A percentile compares a stretch with the other conserved stretches of the same genome.
Conservation (phyloP, 2,888 invertebrate species). For the Limnephilus lunatus region DNA sequence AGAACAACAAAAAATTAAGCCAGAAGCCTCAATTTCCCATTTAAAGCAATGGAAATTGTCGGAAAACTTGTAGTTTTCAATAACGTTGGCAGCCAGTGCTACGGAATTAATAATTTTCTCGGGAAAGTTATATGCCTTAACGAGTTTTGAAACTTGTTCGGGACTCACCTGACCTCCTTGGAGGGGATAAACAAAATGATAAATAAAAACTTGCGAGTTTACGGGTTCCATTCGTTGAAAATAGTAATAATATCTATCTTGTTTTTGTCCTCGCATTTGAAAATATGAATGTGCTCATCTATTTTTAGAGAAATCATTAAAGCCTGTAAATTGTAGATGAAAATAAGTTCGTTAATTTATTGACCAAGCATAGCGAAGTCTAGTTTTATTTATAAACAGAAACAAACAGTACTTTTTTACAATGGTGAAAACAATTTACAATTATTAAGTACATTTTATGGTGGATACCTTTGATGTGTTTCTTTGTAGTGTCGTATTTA, state of each 20-base stretch:
- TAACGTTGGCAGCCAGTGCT: neutral
- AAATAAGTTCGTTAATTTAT: too few relatives aligned
- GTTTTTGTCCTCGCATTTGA: neutral
- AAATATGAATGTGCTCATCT: neutral
- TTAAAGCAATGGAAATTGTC: neutral
- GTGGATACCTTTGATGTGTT: too few relatives aligned
- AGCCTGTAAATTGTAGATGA: too few relatives aligned
- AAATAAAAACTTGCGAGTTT: neutral
- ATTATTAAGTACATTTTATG: too few relatives aligned
- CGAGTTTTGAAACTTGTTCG: constrained; percentile 20
- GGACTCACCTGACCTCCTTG: neutral
- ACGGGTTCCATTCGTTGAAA: neutral
- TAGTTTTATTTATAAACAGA: too few relatives aligned
- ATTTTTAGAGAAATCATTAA: neutral
- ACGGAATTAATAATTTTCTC: constrained; percentile 20
- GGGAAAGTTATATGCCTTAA: constrained; percentile 16
- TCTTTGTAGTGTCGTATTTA: too few relatives aligned
- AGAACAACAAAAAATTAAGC: neutral
- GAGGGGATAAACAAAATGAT: neutral
- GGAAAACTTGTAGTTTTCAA: constrained; percentile 26
- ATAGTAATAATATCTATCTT: neutral
- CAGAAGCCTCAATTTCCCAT: neutral
- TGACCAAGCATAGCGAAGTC: too few relatives aligned
- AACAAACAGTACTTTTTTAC: too few relatives aligned
- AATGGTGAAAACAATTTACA: too few relatives aligned